Percentiles rank a stretch among this genome's conserved stretches.
Conservation (phyloP, 2,113 vertebrate species). For the Proteles cristata region DNA sequence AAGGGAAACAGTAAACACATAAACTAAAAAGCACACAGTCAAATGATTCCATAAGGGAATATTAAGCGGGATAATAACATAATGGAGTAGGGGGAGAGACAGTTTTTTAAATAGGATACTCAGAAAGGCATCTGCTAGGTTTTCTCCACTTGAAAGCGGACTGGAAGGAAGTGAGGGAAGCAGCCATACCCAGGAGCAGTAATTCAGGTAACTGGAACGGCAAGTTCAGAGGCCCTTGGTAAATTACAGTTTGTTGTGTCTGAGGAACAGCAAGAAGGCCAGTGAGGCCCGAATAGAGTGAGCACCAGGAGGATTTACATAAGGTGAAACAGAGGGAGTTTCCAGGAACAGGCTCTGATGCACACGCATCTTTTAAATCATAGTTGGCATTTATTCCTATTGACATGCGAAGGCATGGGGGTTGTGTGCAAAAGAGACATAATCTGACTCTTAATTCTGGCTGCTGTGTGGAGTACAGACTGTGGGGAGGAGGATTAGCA, state of each 20-base stretch:
- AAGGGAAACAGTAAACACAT: background rate
- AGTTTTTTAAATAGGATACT: background rate
- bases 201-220: background rate
- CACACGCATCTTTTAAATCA: slow-evolving; percentile 1
- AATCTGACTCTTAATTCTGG: background rate
- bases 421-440: background rate
- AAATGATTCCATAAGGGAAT: background rate
- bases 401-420: background rate
- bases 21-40: background rate
- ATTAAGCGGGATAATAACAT: background rate
- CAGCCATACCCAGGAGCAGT: background rate
- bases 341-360: background rate
- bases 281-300: background rate
- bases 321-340: slow-evolving; percentile 7
- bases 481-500: background rate
- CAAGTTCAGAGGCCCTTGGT: background rate
- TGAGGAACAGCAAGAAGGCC: background rate
- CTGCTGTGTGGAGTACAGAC: background rate
- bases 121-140: background rate
- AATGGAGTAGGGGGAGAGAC: background rate
- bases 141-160: background rate
- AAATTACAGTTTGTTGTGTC: background rate
- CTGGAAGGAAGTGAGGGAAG: background rate
- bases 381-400: background rate
- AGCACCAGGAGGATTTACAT: background rate